Base-by-base conservation (phyloP, 2,888 invertebrate genomes). In the Scrobipalpa costella region DNA sequence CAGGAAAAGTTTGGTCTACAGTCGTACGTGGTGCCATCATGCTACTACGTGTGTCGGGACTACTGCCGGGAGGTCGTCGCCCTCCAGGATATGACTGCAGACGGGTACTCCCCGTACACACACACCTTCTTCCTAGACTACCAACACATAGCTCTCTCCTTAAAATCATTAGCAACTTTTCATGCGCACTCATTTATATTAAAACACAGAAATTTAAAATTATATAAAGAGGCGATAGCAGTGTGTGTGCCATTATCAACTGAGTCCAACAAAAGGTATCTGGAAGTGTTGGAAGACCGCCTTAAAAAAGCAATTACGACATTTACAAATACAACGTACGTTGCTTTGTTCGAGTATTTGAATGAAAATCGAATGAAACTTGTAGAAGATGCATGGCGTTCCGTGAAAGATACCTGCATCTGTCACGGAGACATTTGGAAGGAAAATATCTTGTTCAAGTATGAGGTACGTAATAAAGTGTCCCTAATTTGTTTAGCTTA, bases 341-440 rank as follows among this genome's bases (percentile, higher is more conserved):
- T 73, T 11, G 59, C 70, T n/a, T 47, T 85, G 8, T 72, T 90
- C 34, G 66, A 79, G 11, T 67, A 67, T 6, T 69, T 90, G 3
- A 78, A 74, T 67, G 60, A 70, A 1, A 76, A 85, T 57, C 86
- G 82, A 73, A 70, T 61, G 1, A 70, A 68, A 49, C 72, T 74
- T 67, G 80, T 84, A 65, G 77, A 81, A 62, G 69, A 70, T 1
- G 73, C 78, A 0, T 67, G 72, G 19, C 67, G 69, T 19, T 72
- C 72, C 19, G 81, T 78, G 2, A 70, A 75, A 52, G 73, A 72
- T 47, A 75, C 76, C 17, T 88, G 86, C 65, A 73, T 91, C 62
- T 86, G 89, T 66, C 91, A 91, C 72, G 90, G 90, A 33, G 91
- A 91, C 73, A 83, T 89, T 44, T 91, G 91, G 91, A 90, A 90